Evolutionary conservation across 2,888 invertebrate species (phyloP), one percentile per base, ranked within the genome.

Genomic region (Spialia ferax): DNA sequence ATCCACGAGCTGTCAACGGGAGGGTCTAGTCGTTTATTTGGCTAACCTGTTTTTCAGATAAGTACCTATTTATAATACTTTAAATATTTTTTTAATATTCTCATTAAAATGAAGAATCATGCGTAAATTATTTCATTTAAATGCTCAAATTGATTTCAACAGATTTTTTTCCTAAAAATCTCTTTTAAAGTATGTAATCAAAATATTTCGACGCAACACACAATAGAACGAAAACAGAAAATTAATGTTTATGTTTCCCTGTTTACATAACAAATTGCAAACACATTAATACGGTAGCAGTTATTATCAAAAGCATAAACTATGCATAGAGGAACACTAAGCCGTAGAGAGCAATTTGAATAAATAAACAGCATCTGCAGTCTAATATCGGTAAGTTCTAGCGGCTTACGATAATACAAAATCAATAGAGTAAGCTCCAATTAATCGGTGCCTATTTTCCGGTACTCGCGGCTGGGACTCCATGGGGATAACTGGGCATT

Each of bases 351-450:
- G 74, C 76, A 76, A 74, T 81, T 81, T 85, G 74, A 85, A 87
- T 87, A 83, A 86, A 85, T 84, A 84, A 87, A 74, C 73, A 80
- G 74, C 78, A 80, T 80, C 78, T 84, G 83, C 81, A 82, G 78
- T 80, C 79, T 85, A 84, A 84, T 85, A 85, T 78, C 74, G 77
- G 83, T 81, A 80, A 85, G 81, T 86, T 85, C 79, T 75, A 77
- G 73, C 77, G 78, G 86, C 86, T 87, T 86, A 85, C 79, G 76
- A 76, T 91, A 90, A 91, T 91, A 91, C 90, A 89, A 91, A 91
- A 91, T 91, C 91, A 84, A 91, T 91, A 88, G 78, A 74, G 80
- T 87, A 85, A 88, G 85, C 86, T 75, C 79, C 85, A 88, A 90
- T 91, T 91, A 91, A 91, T 90, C 86, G 84, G 78, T 75, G 81